A percentile compares a stretch with the other conserved stretches of the same genome.
These are phyloP conservation scores for Ptychobarbus kaznakovi DNA, from an alignment of 2,797 vertebrate species.

Conservation along the genomic window DNA sequence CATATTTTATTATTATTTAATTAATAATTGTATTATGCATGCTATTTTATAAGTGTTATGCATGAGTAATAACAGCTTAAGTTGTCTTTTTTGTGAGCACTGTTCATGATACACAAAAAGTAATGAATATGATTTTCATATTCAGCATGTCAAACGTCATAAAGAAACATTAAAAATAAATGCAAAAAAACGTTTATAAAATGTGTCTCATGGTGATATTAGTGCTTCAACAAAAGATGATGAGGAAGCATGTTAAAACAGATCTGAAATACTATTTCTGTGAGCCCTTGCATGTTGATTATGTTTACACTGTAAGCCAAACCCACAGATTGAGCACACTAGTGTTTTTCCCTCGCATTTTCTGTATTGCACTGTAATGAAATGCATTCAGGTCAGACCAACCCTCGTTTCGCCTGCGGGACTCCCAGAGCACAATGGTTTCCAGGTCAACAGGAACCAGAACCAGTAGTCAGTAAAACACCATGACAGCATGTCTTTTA, in stretches of 20 bases:
- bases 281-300: not conserved
- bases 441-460: slow-evolving; percentile 51
- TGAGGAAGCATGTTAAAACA: not conserved
- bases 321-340: slow-evolving; percentile 53
- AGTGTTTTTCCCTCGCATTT: slow-evolving; percentile 38
- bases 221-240: not conserved
- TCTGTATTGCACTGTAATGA: slow-evolving; percentile 68
- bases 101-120: not conserved
- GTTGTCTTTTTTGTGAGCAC: not conserved
- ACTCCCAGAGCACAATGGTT: slow-evolving; percentile 63
- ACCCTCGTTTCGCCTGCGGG: slow-evolving; percentile 56
- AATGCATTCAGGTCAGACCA: slow-evolving; percentile 78
- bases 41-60: not conserved
- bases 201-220: not conserved
- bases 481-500: slow-evolving; percentile 26
- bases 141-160: not conserved
- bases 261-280: slow-evolving; percentile 35
- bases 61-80: not conserved
- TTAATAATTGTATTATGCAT: not conserved
- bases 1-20: no score
- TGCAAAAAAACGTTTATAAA: not conserved
- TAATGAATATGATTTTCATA: not conserved
- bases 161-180: not conserved
- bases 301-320: slow-evolving; percentile 44
- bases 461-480: slow-evolving; percentile 11